A percentile compares a stretch with the other conserved stretches of the same genome.
Conservation (phyloP, 23 tunicate genomes). For the Aplidium turbinatum region DNA sequence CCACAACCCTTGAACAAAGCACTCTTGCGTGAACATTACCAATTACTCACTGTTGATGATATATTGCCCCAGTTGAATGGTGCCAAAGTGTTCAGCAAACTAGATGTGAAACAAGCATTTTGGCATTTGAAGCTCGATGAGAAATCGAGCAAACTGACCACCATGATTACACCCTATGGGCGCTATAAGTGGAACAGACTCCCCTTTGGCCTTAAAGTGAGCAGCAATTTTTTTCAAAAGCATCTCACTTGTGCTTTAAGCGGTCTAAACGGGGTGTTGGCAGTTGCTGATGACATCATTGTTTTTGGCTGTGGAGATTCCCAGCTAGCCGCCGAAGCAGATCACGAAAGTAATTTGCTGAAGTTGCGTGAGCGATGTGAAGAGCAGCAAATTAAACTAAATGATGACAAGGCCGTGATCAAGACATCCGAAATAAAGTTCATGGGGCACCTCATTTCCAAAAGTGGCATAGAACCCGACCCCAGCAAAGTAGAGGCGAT, state of each 20-base stretch:
- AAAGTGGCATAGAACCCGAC: constrained; percentile 14
- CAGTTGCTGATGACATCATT: constrained; percentile 27
- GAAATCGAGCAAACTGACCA: constrained; percentile 7
- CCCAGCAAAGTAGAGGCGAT: constrained; percentile 33
- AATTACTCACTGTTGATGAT: constrained; percentile 25
- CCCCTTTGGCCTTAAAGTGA: constrained; percentile 41
- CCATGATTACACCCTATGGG: constrained; percentile 36
- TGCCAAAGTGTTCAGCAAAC: constrained; percentile 36
- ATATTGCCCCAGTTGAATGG: constrained; percentile 6
- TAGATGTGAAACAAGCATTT: constrained; percentile 33
- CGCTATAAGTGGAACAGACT: constrained; percentile 26
- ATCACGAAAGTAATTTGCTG: constrained; percentile 22
- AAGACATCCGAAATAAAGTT: constrained; percentile 7
- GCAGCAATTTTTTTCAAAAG: constrained; percentile 15
- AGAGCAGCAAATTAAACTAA: constrained; percentile 21
- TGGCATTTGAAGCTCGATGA: constrained; percentile 35
- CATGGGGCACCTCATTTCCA: constrained; percentile 33
- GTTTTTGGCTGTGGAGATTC: constrained; percentile 28
- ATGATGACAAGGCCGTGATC: constrained; percentile 27
- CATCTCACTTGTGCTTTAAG: background rate
- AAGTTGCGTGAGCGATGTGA: background rate
- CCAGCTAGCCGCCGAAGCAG: background rate
- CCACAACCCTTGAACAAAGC: constrained; percentile 26
- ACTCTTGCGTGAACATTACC: constrained; percentile 25
- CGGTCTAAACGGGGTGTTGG: background rate